These are phyloP conservation scores for Spialia ferax DNA, from an alignment of 2,888 invertebrate genomes.

Conservation along the genomic window DNA sequence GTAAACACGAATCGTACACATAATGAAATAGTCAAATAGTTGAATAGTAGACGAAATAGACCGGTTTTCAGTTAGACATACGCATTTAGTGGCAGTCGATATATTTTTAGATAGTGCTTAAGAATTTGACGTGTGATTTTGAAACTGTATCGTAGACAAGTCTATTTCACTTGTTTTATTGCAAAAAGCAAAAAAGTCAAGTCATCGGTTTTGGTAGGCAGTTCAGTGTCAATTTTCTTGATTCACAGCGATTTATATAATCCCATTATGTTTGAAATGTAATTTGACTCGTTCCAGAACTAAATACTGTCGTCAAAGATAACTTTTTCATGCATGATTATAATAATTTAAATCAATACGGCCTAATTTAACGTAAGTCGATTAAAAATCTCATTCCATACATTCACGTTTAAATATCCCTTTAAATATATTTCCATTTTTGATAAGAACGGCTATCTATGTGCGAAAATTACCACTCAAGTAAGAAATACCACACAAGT, in stretches of 20 bases:
- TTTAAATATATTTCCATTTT: too few species aligned
- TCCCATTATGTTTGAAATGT: neutral
- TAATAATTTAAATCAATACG: neutral
- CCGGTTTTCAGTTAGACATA: constrained; percentile 85
- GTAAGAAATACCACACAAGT: constrained; percentile 27
- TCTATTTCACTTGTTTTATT: neutral
- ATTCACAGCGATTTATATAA: constrained; percentile 37
- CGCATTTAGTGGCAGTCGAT: constrained; percentile 78
- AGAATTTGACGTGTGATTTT: constrained; percentile 66
- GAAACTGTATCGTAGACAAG: constrained; percentile 57
- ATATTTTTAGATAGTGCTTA: constrained; percentile 79
- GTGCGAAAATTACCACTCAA: neutral
- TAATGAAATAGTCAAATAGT: constrained; percentile 79
- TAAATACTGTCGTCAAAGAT: neutral
- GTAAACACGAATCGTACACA: constrained; percentile 48
- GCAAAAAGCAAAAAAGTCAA: neutral
- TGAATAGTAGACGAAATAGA: constrained; percentile 79
- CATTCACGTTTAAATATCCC: too few species aligned
- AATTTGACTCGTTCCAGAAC: neutral
- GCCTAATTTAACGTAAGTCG: too few species aligned
- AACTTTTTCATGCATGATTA: neutral
- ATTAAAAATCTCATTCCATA: neutral
- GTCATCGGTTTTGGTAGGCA: too few species aligned
- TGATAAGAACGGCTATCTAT: too few species aligned
- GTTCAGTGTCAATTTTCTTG: neutral